phyloP scores from a whole-genome alignment of 2,888 invertebrate species.

The Dascillus cervinus region DNA sequence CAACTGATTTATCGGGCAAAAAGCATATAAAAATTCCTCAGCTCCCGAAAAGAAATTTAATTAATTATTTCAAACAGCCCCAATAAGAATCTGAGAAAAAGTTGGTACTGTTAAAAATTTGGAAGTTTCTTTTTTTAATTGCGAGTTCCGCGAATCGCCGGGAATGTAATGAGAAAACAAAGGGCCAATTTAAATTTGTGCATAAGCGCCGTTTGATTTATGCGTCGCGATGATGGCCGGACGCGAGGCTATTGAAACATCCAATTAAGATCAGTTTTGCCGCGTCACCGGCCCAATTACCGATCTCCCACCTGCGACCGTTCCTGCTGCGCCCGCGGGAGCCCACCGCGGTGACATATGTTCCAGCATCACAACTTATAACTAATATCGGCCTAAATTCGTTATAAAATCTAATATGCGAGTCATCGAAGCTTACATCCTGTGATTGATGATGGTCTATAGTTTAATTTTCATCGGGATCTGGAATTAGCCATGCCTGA shows the following conservation, averaged over 20 bases:
- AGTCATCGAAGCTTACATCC: slow-evolving; percentile 35
- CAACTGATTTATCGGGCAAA: slow-evolving; percentile 41
- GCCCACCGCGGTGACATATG: slow-evolving; percentile 11
- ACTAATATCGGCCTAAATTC: slow-evolving; percentile 13
- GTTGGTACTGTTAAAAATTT: slow-evolving; percentile 43
- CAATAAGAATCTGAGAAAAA: slow-evolving; percentile 41
- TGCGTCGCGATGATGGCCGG: slow-evolving; percentile 16
- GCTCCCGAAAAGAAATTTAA: slow-evolving; percentile 41
- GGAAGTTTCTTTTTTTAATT: slow-evolving; percentile 32
- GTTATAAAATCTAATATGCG: slow-evolving; percentile 25
- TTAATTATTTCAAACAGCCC: slow-evolving; percentile 45
- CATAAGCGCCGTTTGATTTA: slow-evolving; percentile 19
- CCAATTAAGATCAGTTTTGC: slow-evolving; percentile 26
- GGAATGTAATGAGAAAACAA: slow-evolving; percentile 26
- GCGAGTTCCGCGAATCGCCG: slow-evolving; percentile 33
- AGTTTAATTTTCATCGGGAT: slow-evolving; percentile 30
- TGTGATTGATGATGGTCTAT: slow-evolving; percentile 31
- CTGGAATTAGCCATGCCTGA: slow-evolving; percentile 34
- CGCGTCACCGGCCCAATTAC: slow-evolving; percentile 26
- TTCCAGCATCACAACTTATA: slow-evolving; percentile 6
- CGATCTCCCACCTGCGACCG: slow-evolving; percentile 11
- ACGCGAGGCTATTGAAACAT: slow-evolving; percentile 23
- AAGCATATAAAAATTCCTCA: slow-evolving; percentile 40
- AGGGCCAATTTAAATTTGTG: slow-evolving; percentile 25
- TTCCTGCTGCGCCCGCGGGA: slow-evolving; percentile 3